Conservation (phyloP, 1,140 invertebrate genomes). For the Caenorhabditis briggsae region DNA sequence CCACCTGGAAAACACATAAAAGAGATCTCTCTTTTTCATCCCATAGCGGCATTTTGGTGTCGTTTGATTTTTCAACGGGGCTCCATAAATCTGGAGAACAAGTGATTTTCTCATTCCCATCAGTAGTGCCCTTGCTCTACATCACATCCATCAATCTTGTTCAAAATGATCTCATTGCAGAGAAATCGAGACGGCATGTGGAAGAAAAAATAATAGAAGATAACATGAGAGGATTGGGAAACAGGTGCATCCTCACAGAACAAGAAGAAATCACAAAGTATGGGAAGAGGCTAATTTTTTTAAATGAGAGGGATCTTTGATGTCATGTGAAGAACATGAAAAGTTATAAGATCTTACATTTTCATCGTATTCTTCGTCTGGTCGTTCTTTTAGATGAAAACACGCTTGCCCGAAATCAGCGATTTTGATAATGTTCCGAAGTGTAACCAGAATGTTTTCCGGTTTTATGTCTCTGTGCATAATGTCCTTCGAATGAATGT, state of each 20-base stretch:
- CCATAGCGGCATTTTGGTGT: neutral
- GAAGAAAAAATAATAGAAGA: slow-evolving; percentile 48
- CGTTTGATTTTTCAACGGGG: slow-evolving; percentile 37
- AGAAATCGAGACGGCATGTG: slow-evolving; percentile 33
- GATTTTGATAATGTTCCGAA: slow-evolving; percentile 19
- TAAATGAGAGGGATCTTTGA: neutral
- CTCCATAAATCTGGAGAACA: slow-evolving; percentile 17
- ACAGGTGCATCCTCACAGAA: slow-evolving; percentile 28
- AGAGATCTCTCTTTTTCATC: neutral
- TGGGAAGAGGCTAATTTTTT: slow-evolving; percentile 33
- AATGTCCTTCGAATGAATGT: slow-evolving; percentile 56
- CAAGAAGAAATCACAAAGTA: neutral
- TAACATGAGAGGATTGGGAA: slow-evolving; percentile 18
- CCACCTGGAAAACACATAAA: slow-evolving; percentile 81
- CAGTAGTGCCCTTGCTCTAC: neutral
- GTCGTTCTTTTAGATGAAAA: neutral
- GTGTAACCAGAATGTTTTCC: slow-evolving; percentile 61
- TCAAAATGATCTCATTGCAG: slow-evolving; percentile 51
- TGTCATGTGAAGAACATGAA: neutral
- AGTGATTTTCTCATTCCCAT: neutral
- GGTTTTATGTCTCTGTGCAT: slow-evolving; percentile 63
- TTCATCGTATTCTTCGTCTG: slow-evolving; percentile 57
- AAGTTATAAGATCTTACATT: slow-evolving; percentile 38
- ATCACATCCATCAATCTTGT: slow-evolving; percentile 54
- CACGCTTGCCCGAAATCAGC: slow-evolving; percentile 63